These are phyloP conservation scores for Alouatta palliata DNA, from an alignment of 2,113 vertebrate species.

Conservation along the genomic window DNA sequence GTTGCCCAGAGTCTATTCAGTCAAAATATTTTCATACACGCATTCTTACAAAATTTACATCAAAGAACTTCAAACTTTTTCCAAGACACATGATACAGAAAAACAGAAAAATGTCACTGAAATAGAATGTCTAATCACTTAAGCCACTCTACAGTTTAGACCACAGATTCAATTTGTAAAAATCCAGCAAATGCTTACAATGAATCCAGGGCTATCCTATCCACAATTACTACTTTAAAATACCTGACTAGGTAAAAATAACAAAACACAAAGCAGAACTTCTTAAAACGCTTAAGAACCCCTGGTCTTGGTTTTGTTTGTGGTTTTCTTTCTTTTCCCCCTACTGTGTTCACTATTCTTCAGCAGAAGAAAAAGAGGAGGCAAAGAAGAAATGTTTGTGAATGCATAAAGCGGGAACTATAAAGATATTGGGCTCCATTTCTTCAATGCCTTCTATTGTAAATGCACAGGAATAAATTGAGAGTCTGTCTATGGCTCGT, in stretches of 20 bases:
- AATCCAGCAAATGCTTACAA: not conserved
- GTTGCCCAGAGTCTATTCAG: not conserved
- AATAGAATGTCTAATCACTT: not conserved
- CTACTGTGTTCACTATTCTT: not conserved
- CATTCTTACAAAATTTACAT: not conserved
- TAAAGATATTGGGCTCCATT: not conserved
- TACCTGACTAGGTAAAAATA: not conserved
- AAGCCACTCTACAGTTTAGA: not conserved
- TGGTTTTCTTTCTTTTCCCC: not conserved
- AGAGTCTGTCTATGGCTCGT: not conserved
- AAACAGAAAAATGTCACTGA: not conserved
- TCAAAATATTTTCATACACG: conserved; percentile 19
- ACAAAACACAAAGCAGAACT: not conserved
- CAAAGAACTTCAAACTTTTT: not conserved
- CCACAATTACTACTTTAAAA: not conserved
- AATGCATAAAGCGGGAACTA: not conserved
- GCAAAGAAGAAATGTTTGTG: not conserved
- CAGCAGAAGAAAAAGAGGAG: not conserved
- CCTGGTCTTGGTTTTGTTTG: too few relatives aligned
- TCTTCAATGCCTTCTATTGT: not conserved
- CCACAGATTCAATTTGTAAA: not conserved
- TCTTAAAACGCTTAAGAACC: not conserved
- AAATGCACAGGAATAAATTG: not conserved
- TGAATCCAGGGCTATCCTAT: not conserved
- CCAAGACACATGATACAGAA: not conserved